Evolutionary conservation across 2,113 vertebrate genomes (phyloP).

Genomic region (Syngnathus typhle): DNA sequence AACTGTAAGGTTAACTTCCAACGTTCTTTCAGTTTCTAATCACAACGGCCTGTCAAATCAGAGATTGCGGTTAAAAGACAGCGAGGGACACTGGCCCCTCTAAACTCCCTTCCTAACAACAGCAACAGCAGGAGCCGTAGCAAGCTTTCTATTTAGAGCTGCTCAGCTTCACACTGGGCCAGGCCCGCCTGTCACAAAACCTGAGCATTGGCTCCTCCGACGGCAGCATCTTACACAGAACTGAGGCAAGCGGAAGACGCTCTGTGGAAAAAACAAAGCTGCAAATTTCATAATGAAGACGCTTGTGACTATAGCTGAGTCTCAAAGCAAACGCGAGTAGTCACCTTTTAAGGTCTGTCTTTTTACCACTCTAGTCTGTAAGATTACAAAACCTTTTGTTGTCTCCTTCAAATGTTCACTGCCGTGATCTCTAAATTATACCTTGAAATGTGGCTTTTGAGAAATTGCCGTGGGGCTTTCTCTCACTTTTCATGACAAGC

Average conservation of each 20-base stretch:
- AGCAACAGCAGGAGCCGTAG: conserved; percentile 35
- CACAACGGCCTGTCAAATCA: not conserved
- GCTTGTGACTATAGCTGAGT: not conserved
- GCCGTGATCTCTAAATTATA: not conserved
- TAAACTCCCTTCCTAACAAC: conserved; percentile 17
- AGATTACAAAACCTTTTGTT: conserved; percentile 26
- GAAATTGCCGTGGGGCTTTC: not conserved
- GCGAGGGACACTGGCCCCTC: not conserved
- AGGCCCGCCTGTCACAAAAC: conserved; percentile 63
- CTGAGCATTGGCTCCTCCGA: conserved; percentile 48
- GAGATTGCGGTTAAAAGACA: not conserved
- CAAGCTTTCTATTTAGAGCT: conserved; percentile 59
- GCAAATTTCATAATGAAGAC: not conserved
- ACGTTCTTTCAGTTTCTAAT: not conserved
- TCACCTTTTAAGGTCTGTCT: conserved; percentile 1
- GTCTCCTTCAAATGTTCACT: not conserved
- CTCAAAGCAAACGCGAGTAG: conserved; percentile 13
- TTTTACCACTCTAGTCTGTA: conserved; percentile 23
- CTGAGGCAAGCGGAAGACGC: conserved; percentile 7
- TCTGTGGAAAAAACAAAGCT: conserved; percentile 2
- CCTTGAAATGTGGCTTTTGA: not conserved
- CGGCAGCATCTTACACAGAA: conserved; percentile 30
- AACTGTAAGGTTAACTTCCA: not conserved
- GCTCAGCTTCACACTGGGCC: conserved; percentile 38
- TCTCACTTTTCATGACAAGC: not conserved